phyloP scores from a whole-genome alignment of 2,888 invertebrate genomes.

The Perizoma affinitatum region DNA sequence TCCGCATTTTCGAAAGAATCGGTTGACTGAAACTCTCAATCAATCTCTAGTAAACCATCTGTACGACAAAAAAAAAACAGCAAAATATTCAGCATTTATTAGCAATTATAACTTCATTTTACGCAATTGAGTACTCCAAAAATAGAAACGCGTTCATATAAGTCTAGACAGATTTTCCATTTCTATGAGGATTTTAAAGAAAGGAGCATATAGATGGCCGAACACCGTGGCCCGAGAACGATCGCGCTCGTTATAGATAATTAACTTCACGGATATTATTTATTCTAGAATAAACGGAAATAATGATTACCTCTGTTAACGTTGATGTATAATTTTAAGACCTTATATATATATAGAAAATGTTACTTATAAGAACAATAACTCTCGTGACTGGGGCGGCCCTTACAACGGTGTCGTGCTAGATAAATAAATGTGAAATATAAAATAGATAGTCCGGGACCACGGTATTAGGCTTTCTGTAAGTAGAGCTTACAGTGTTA shows the following conservation, averaged over 20 bases:
- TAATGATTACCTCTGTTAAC: too few relatives aligned
- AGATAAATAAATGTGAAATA: too few relatives aligned
- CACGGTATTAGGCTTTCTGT: too few relatives aligned
- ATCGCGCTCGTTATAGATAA: too few relatives aligned
- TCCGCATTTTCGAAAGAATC: constrained; percentile 7
- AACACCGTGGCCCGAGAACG: background rate
- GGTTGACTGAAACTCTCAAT: constrained; percentile 12
- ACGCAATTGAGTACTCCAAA: constrained; percentile 19
- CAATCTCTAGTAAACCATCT: constrained; percentile 8
- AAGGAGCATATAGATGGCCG: constrained; percentile 10
- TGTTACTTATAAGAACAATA: too few relatives aligned
- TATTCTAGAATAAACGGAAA: too few relatives aligned
- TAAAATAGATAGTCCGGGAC: too few relatives aligned
- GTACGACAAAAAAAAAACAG: constrained; percentile 15
- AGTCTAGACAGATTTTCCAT: constrained; percentile 35
- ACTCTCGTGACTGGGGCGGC: too few relatives aligned
- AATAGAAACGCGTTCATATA: constrained; percentile 18
- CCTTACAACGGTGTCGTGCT: too few relatives aligned
- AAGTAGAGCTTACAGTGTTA: constrained; percentile 10
- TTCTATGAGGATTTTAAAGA: constrained; percentile 25
- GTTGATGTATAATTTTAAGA: too few relatives aligned
- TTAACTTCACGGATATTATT: too few relatives aligned
- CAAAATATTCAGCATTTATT: constrained; percentile 16
- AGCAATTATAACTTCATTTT: constrained; percentile 19
- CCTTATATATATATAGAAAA: too few relatives aligned